A percentile compares a stretch with the other conserved stretches of the same genome.
Evolutionary conservation across 2,888 invertebrate genomes (phyloP).

Genomic region (Yponomeuta evonymella): DNA sequence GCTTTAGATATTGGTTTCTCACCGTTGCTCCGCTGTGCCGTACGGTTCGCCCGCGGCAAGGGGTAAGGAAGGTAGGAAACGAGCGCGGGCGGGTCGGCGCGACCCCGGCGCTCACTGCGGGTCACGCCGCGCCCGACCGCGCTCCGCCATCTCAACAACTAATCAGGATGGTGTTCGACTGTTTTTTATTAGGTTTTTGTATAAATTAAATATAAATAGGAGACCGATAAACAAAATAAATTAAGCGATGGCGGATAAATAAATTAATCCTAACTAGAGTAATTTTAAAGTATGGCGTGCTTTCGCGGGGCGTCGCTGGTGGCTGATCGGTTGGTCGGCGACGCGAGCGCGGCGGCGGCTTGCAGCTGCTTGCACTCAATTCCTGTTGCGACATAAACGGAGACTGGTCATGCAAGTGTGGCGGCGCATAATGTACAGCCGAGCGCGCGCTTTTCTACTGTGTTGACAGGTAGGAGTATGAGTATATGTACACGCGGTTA

Average conservation of each 20-base stretch:
- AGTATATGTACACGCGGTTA: constrained; percentile 75
- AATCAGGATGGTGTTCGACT: constrained; percentile 70
- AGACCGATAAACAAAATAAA: constrained; percentile 72
- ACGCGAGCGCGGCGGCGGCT: constrained; percentile 58
- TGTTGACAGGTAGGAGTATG: constrained; percentile 35
- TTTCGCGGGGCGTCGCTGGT: constrained; percentile 66
- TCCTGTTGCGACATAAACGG: constrained; percentile 76
- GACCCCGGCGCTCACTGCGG: constrained; percentile 35
- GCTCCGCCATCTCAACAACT: constrained; percentile 48
- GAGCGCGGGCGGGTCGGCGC: constrained; percentile 50
- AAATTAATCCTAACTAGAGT: constrained; percentile 63
- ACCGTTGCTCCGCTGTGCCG: constrained; percentile 64
- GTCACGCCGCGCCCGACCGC: constrained; percentile 44
- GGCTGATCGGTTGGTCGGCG: constrained; percentile 68
- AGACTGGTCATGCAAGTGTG: constrained; percentile 75
- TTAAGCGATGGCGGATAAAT: constrained; percentile 74
- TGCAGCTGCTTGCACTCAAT: constrained; percentile 66
- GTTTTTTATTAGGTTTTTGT: constrained; percentile 56
- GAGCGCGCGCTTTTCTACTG: constrained; percentile 68
- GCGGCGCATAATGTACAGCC: constrained; percentile 71
- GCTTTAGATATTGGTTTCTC: constrained; percentile 71
- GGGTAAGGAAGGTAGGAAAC: constrained; percentile 46
- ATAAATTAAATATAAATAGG: constrained; percentile 61
- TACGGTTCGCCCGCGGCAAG: constrained; percentile 55
- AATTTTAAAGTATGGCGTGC: constrained; percentile 70